Evolutionary conservation across 1,140 invertebrate species (phyloP).

Genomic region (Cherax quadricarinatus): DNA sequence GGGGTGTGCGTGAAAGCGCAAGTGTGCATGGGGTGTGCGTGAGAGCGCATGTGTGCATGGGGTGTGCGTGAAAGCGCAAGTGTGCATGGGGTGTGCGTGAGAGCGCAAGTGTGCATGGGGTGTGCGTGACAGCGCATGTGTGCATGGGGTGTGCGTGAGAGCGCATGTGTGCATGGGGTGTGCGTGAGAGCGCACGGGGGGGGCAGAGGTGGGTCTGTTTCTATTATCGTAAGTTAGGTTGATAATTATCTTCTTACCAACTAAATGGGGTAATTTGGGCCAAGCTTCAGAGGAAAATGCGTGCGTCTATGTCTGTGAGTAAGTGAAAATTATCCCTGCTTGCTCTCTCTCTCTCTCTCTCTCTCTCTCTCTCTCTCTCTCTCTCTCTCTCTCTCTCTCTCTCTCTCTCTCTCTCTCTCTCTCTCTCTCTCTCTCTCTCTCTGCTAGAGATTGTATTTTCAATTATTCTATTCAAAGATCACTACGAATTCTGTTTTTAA

Average conservation of each 20-base stretch:
- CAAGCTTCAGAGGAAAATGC: background rate
- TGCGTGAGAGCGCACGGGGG: too few species aligned
- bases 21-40: too few species aligned
- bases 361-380: too few species aligned
- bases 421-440: constrained; percentile 5
- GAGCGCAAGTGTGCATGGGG: background rate
- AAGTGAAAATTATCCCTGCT: background rate
- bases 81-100: too few species aligned
- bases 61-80: too few species aligned
- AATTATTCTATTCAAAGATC: background rate
- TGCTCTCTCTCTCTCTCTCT: too few species aligned
- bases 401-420: background rate
- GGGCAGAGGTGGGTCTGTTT: background rate
- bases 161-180: background rate
- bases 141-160: background rate
- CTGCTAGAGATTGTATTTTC: background rate
- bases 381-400: too few species aligned
- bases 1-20: too few species aligned
- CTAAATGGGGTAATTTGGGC: background rate
- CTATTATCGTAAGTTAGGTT: background rate
- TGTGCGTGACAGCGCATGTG: background rate
- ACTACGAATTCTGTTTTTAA: too few species aligned
- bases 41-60: too few species aligned
- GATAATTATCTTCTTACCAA: background rate
- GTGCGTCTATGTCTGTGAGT: background rate